Evolutionary conservation across 2,113 vertebrate species (phyloP), one percentile per base, ranked within the genome.

Genomic region (Sebastes schlegelii): DNA sequence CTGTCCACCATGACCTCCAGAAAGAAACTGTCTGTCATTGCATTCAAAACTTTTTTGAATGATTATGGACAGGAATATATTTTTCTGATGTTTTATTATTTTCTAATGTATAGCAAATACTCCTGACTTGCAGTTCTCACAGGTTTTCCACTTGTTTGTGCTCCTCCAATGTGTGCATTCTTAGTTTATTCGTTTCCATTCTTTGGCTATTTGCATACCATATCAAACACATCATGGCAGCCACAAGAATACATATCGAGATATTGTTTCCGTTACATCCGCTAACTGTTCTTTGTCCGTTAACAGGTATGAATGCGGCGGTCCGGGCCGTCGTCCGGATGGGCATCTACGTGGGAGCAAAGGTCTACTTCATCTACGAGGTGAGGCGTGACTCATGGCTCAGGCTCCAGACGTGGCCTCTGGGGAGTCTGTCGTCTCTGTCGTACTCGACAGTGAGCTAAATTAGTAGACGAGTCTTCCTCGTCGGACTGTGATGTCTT

Each of bases 321-420:
- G 93, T 94, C 48, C 88, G 93, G 58, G 93, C 93, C 0, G 93
- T 81, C 0, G 93, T 94, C 79, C 69, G 93, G 0, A 94, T 93
- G 93, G 92, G 92, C 0, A 92, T 93, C 86, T 94, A 94, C 3
- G 93, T 94, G 8, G 93, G 91, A 55, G 93, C 93, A 5, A 94
- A 94, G 72, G 92, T 94, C 73, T 94, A 88, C 87, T 94, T 94
- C 78, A 92, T 94, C 88, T 85, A 93, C 4, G 93, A 94, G 93
- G 93, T 94, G 82, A 91, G 86, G 10, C 45, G 0, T 4, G 48
- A 40, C 3, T 3, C 72, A 6, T 13, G 49, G 10, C 64, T 79
- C 60, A 16, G 49, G 8, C 40, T 80, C 16, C 61, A 49, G 48
- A 49, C 48, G 48, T 34, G 34, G 34, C 34, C 34, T 34, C 34